Percentiles rank a stretch among this genome's conserved stretches.
These are phyloP conservation scores for Montipora sp. DNA, from an alignment of 64 coral and sea anemone genomes.

Conservation along the genomic window DNA sequence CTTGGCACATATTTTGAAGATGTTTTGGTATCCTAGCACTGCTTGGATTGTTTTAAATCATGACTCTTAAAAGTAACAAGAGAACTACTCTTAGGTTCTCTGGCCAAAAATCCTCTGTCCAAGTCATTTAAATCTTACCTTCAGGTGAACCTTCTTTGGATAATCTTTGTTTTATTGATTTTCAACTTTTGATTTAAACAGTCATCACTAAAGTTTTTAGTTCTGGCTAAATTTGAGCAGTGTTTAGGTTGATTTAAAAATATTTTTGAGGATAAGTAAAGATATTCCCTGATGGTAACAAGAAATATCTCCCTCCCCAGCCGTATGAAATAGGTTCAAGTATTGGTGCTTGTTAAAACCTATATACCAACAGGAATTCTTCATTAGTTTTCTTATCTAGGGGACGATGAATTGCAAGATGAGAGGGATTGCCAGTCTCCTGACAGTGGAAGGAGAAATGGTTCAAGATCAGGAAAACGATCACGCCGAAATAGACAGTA, in stretches of 20 bases:
- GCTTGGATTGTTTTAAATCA: background rate
- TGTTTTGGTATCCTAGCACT: slow-evolving; percentile 6
- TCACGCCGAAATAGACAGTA: slow-evolving; percentile 4
- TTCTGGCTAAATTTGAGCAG: too few relatives aligned
- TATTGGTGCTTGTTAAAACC: background rate
- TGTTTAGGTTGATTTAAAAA: too few relatives aligned
- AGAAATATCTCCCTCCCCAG: too few relatives aligned
- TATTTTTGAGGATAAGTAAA: too few relatives aligned
- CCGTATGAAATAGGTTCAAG: too few relatives aligned
- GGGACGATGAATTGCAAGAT: slow-evolving; percentile 41
- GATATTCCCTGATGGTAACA: too few relatives aligned
- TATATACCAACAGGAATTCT: background rate
- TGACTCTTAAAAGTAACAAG: background rate
- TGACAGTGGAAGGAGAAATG: slow-evolving; percentile 26
- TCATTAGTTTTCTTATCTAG: slow-evolving; percentile 14
- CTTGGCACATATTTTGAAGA: background rate
- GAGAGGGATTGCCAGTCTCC: slow-evolving; percentile 11
- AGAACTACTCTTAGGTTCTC: background rate
- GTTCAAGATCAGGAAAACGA: slow-evolving; percentile 28
- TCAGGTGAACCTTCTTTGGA: background rate
- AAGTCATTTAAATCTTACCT: slow-evolving; percentile 27
- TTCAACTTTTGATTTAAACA: too few relatives aligned
- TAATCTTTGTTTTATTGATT: background rate
- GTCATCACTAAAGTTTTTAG: too few relatives aligned
- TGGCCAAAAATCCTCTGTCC: slow-evolving; percentile 3